Conservation (phyloP, 2,797 vertebrate genomes). For the Malurus leucopterus region DNA sequence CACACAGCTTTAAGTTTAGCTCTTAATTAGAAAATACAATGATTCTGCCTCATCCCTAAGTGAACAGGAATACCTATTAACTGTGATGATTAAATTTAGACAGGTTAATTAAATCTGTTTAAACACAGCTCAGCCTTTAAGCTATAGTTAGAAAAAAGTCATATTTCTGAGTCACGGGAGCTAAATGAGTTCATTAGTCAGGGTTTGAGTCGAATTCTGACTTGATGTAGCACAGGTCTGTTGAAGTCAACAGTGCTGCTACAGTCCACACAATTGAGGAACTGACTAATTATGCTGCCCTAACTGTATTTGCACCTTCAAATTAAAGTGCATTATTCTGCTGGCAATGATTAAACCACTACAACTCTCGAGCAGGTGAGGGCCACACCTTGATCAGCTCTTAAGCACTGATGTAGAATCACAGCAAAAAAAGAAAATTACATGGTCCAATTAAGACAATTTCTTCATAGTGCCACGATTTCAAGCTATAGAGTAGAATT, state of each 20-base stretch:
- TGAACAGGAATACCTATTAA: constrained; percentile 22
- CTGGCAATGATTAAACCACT: not conserved
- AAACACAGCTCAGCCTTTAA: not conserved
- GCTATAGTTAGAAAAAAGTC: not conserved
- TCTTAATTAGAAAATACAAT: constrained; percentile 35
- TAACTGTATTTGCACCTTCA: not conserved
- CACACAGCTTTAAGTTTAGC: not conserved
- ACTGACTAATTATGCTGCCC: not conserved
- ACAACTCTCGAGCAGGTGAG: not conserved
- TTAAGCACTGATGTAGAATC: not conserved
- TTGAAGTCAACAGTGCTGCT: not conserved
- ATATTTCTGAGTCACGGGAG: not conserved
- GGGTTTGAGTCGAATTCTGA: not conserved
- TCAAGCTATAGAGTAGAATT: not conserved
- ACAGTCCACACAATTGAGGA: not conserved
- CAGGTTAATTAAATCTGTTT: constrained; percentile 41
- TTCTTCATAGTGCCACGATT: not conserved
- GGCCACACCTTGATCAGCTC: not conserved
- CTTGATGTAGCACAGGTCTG: not conserved
- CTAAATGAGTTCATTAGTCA: constrained; percentile 23
- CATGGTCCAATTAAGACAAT: not conserved
- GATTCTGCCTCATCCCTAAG: not conserved
- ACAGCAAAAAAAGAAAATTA: not conserved
- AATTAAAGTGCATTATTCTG: not conserved
- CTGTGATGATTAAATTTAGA: constrained; percentile 22